phyloP scores from a whole-genome alignment of 1,140 invertebrate genomes.

The Apocrypta bakeri region DNA sequence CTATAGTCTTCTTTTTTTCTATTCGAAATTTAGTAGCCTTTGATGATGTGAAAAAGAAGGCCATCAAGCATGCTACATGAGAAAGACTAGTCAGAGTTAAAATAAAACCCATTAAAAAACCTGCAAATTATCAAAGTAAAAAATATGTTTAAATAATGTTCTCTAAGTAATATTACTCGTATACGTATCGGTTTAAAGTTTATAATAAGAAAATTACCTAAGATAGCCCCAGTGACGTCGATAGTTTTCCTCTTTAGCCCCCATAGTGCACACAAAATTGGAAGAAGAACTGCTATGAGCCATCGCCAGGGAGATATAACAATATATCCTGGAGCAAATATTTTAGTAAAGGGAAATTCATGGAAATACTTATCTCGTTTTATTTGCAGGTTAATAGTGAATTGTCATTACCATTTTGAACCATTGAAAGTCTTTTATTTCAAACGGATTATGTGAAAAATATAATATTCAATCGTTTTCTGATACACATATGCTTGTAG shows the following conservation, averaged over 20 bases:
- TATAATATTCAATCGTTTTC: neutral
- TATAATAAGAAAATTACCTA: conserved; percentile 74
- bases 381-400: too few species aligned
- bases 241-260: conserved; percentile 82
- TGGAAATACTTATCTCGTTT: too few species aligned
- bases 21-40: conserved; percentile 87
- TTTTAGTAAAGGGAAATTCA: neutral
- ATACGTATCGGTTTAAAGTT: too few species aligned
- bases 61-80: conserved; percentile 83
- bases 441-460: too few species aligned
- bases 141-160: neutral
- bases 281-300: conserved; percentile 81
- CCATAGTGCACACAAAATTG: conserved; percentile 80
- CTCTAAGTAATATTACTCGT: too few species aligned
- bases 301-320: conserved; percentile 84
- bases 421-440: too few species aligned
- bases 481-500: neutral
- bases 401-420: too few species aligned
- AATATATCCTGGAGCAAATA: conserved; percentile 69
- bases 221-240: conserved; percentile 80
- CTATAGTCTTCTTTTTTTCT: conserved; percentile 82
- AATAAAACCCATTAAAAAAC: conserved; percentile 85
- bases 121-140: conserved; percentile 69
- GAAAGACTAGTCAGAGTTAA: conserved; percentile 86
- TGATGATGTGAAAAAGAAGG: conserved; percentile 89